Evolutionary conservation across 2,797 vertebrate species (phyloP).

Genomic region (Sylvilagus floridanus): DNA sequence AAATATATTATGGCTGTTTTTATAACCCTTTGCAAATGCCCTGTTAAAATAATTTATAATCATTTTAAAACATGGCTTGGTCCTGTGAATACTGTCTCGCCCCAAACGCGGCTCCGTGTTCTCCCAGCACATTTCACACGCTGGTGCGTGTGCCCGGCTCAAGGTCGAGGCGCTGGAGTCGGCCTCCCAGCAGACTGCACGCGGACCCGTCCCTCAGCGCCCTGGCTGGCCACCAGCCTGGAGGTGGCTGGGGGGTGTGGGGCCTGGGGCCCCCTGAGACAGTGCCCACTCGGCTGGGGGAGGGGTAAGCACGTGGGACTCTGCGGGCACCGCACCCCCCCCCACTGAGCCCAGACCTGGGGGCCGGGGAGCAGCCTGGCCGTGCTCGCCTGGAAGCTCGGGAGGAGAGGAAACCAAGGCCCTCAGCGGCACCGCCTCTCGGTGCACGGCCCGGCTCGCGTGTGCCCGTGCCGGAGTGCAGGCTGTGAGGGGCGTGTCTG

Average conservation of each 20-base stretch:
- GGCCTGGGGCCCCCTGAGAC: background rate
- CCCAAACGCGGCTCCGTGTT: conserved; percentile 71
- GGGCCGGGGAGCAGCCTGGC: background rate
- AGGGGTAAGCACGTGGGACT: accelerated
- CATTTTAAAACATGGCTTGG: conserved; percentile 85
- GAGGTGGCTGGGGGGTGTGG: too few species aligned
- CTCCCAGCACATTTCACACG: background rate
- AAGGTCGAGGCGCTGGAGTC: background rate
- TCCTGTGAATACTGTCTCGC: conserved; percentile 86
- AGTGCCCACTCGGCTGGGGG: background rate
- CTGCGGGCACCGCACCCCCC: accelerated
- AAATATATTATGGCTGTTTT: conserved; percentile 90
- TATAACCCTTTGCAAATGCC: conserved; percentile 89
- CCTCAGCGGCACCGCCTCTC: accelerated
- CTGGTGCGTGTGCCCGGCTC: conserved; percentile 60
- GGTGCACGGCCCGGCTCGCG: too few species aligned
- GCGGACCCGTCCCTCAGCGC: background rate
- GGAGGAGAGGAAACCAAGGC: accelerated
- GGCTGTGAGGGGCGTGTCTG: too few species aligned
- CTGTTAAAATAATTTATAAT: conserved; percentile 91
- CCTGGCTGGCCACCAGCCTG: too few species aligned
- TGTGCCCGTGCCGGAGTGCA: too few species aligned
- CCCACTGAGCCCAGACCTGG: accelerated
- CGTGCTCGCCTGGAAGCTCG: background rate
- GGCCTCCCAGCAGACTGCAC: accelerated